These are phyloP conservation scores for Thalassarche chlororhynchos DNA, from an alignment of 2,113 vertebrate species.

Conservation along the genomic window DNA sequence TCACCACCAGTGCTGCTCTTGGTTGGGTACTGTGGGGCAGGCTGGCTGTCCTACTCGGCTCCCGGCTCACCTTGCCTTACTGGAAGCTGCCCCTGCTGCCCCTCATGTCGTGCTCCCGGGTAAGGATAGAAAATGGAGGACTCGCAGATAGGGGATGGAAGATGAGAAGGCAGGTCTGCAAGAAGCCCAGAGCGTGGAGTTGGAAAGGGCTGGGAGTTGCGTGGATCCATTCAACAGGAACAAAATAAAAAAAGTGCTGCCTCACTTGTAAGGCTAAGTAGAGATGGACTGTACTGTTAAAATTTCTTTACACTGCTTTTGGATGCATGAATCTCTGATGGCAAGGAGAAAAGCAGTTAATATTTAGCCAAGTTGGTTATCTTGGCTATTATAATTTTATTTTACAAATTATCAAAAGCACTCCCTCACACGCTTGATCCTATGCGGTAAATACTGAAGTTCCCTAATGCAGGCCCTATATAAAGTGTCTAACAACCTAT, in stretches of 20 bases:
- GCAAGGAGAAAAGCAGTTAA: not conserved
- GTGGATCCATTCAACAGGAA: not conserved
- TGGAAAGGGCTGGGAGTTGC: not conserved
- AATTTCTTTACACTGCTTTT: not conserved
- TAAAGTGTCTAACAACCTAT: not conserved
- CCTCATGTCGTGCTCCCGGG: not conserved
- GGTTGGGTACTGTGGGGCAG: not conserved
- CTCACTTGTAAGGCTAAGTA: not conserved
- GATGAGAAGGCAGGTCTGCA: not conserved
- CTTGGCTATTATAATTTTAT: not conserved
- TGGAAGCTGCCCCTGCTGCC: not conserved
- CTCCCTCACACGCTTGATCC: not conserved
- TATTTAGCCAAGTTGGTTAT: not conserved
- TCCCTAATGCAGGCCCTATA: not conserved
- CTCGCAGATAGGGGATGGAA: not conserved
- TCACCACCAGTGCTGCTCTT: not conserved
- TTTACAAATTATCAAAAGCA: not conserved
- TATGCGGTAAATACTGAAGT: not conserved
- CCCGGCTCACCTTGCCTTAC: not conserved
- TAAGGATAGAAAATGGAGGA: not conserved
- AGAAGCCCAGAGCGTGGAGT: accelerated
- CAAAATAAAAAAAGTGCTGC: not conserved
- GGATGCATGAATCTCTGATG: not conserved
- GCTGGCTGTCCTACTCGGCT: not conserved
- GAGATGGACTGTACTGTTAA: not conserved